Evolutionary conservation across 2,888 invertebrate species (phyloP), one percentile per base, ranked within the genome.

Genomic region (Amblyteles armatorius): DNA sequence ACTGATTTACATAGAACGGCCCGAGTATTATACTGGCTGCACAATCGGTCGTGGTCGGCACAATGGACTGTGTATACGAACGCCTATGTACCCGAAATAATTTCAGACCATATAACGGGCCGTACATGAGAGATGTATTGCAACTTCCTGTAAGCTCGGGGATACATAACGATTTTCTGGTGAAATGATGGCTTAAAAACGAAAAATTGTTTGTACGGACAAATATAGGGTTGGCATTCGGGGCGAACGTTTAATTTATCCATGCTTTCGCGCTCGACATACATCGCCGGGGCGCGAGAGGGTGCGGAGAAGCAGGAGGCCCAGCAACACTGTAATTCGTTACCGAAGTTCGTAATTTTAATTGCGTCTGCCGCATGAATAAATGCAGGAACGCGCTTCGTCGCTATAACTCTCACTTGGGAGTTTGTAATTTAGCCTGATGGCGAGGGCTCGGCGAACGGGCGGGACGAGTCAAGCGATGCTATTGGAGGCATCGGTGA

Each of bases 281-380:
- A 82, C 68, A 83, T 86, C 81, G 79, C 79, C 50, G 74, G 22
- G 63, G 36, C 16, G 79, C 26, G 60, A 13, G 22, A 52, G 22
- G 52, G 65, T 55, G 26, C 13, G n/a, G 7, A 29, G 40, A 44
- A 33, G n/a, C 76, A 73, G 19, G 52, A n/a, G 72, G 77, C 33
- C 67, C 40, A 63, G 33, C 77, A 29, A 77, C 72, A 81, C 80
- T 52, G 82, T 86, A 85, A 87, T 87, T 85, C 69, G 86, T 86
- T 85, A 79, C 81, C 72, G 63, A 85, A 87, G 81, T 86, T 87
- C 72, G 84, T 86, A 85, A 85, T 86, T 87, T 87, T 87, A 86
- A 87, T 87, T 86, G 85, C 82, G 71, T 79, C 85, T 82, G 85
- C 84, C 83, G 79, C 79, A 86, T 86, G 82, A 87, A 87, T 87